Evolutionary conservation across 2,113 vertebrate genomes (phyloP), one percentile per base, ranked within the genome.

Genomic region (Brachyhypopomus gauderio): DNA sequence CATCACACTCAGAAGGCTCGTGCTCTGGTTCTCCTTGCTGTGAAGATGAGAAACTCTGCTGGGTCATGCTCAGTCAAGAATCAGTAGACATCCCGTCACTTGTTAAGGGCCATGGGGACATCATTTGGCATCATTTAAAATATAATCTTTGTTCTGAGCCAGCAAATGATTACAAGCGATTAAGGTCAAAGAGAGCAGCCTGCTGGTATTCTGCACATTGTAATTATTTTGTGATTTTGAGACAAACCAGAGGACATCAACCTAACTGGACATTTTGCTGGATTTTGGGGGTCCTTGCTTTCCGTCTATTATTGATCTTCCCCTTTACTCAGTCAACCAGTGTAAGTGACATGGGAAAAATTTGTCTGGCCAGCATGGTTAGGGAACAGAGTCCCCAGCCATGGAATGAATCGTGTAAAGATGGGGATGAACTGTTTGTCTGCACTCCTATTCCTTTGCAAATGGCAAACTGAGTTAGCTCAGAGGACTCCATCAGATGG

Each of bases 151-250:
- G 23, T 30, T 71, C 12, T 12, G 45, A 41, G 38, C 85, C 87
- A 74, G 86, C 83, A 88, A 88, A 87, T 87, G 86, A 91, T 91
- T 87, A 89, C 86, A 78, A 38, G 66, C 86, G 90, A 92, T 91
- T 91, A 89, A 83, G 89, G 88, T 91, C 76, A 89, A 87, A 82
- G 81, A 88, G 83, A 74, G 30, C 3, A 30, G 30, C 30, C 30
- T 30, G 30, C 30, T 30, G 30, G 22, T 5, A 9, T 63, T 25
- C 60, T 63, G 25, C 63, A 66, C 30, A 69, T 38, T 19, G 17
- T n/a, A 38, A 36, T 30, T n/a, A 69, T 6, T n/a, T 38, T 69
- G 5, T 69, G 8, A 0, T 38, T 6, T 5, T 8, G 66, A 38
- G 66, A 69, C 66, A 20, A 20, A 38, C 17, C 30, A 38, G 17